These are phyloP conservation scores for Grantiella picta DNA, from an alignment of 2,113 vertebrate species.

Conservation along the genomic window DNA sequence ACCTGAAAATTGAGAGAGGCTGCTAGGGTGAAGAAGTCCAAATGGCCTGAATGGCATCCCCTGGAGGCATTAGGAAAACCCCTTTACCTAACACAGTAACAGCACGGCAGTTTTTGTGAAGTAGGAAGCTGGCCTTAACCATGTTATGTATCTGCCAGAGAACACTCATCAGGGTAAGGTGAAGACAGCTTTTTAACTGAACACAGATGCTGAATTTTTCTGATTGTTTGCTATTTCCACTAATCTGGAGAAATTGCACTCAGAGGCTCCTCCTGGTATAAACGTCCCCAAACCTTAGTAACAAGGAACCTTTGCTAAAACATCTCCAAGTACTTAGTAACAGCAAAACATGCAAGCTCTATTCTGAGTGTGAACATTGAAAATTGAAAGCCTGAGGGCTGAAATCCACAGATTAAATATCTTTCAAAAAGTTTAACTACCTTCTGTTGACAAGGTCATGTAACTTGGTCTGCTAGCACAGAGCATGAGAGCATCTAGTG, in stretches of 20 bases:
- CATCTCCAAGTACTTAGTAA: not conserved
- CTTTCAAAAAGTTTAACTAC: not conserved
- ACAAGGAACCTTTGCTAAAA: not conserved
- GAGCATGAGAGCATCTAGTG: not conserved
- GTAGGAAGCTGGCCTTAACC: not conserved
- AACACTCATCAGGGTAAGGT: not conserved
- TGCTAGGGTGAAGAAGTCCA: not conserved
- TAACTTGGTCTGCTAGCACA: not conserved
- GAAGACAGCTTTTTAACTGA: conserved; percentile 26
- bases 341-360: not conserved
- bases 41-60: not conserved
- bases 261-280: not conserved
- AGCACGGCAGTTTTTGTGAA: not conserved
- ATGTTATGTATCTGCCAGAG: not conserved
- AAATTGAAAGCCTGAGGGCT: not conserved
- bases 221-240: not conserved
- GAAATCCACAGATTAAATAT: not conserved
- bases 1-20: not conserved
- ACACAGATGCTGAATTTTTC: not conserved
- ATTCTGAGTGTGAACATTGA: not conserved
- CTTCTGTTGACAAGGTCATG: not conserved
- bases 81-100: not conserved
- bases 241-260: not conserved
- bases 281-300: rapidly evolving
- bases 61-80: not conserved